Conservation (phyloP, 2,113 vertebrate species). For the Centropus bengalensis region DNA sequence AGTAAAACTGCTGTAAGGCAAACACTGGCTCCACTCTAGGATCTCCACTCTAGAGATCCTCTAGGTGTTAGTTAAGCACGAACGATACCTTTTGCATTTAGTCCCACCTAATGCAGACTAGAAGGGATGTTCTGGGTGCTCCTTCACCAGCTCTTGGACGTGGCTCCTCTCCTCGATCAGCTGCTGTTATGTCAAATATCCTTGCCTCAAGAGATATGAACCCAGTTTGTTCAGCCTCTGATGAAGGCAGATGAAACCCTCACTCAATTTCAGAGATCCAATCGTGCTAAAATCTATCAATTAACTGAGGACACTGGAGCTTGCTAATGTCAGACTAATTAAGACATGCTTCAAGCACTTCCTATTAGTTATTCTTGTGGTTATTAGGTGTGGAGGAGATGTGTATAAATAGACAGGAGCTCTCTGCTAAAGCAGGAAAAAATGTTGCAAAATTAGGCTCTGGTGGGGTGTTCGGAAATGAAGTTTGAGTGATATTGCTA, state of each 20-base stretch:
- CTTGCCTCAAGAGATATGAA: neutral
- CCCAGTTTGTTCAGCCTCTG: neutral
- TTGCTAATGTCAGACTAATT: slow-evolving; percentile 55
- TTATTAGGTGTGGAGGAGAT: slow-evolving; percentile 43
- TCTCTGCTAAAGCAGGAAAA: neutral
- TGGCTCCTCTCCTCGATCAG: neutral
- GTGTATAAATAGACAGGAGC: slow-evolving; percentile 24
- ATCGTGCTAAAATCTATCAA: slow-evolving; percentile 17
- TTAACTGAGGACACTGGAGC: slow-evolving; percentile 35
- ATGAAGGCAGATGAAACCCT: neutral
- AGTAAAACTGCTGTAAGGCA: accelerated
- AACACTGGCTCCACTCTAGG: neutral
- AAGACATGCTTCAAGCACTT: slow-evolving; percentile 23
- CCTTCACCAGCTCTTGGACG: neutral
- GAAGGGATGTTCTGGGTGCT: neutral
- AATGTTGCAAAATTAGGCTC: neutral
- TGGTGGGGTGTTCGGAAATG: neutral
- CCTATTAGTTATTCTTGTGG: slow-evolving; percentile 36
- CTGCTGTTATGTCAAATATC: neutral
- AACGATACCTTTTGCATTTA: neutral
- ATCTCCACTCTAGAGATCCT: neutral
- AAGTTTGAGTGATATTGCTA: neutral
- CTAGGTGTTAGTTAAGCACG: neutral
- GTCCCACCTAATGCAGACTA: neutral
- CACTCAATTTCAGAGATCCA: neutral